Conservation (phyloP, 2,113 vertebrate species). For the Chinchilla lanigera region DNA sequence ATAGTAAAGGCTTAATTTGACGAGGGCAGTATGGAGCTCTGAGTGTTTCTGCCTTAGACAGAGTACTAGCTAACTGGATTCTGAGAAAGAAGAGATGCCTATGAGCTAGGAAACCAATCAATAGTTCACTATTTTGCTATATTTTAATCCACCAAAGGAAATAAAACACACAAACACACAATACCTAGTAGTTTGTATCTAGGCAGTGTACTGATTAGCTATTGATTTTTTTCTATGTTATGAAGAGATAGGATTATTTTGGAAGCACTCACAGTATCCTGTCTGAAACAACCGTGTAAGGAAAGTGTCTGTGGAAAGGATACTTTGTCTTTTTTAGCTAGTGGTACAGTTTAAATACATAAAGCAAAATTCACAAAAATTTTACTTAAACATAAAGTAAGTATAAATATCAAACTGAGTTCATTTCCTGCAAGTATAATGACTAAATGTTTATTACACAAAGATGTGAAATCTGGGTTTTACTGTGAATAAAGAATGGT, state of each 20-base stretch:
- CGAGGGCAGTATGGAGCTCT: not conserved
- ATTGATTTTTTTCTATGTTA: conserved; percentile 72
- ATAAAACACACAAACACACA: conserved; percentile 56
- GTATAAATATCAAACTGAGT: not conserved
- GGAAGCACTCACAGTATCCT: not conserved
- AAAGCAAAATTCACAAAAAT: not conserved
- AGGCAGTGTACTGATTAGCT: conserved; percentile 68
- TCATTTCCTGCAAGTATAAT: not conserved
- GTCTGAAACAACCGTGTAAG: not conserved
- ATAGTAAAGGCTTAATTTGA: conserved; percentile 59
- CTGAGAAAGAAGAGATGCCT: conserved; percentile 20
- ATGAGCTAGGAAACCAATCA: conserved; percentile 61
- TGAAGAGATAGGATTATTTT: conserved; percentile 26
- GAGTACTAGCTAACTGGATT: conserved; percentile 6
- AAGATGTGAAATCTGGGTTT: not conserved
- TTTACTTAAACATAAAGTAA: conserved; percentile 2
- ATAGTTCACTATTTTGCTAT: conserved; percentile 65
- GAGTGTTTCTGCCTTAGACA: not conserved
- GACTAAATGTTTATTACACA: not conserved
- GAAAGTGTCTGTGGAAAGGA: not conserved
- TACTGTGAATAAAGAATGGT: not conserved
- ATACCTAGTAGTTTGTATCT: not conserved
- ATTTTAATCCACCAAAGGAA: conserved; percentile 72
- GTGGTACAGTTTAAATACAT: not conserved
- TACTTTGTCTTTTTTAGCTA: not conserved